Base-by-base conservation (phyloP, 2,113 vertebrate species). In the Sander lucioperca region DNA sequence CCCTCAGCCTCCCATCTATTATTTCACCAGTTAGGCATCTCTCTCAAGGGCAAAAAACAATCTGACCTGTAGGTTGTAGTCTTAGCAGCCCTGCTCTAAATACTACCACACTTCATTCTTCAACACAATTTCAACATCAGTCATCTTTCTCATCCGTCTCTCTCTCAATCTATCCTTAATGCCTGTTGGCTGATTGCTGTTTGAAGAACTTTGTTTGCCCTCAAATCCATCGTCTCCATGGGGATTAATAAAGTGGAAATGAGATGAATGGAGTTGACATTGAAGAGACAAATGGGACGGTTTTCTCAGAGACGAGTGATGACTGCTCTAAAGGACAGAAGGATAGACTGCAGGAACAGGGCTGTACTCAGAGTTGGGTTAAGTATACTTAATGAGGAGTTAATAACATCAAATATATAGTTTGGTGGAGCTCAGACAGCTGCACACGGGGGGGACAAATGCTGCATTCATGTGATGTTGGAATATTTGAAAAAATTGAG, bases 181-280 rank as follows among this genome's bases (percentile, higher is more conserved):
- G 78, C 74, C 78, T 63, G 53, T 72, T 77, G 88, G 83, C 23
- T 50, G 77, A 87, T 70, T 82, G 33, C 66, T 84, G 83, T 81
- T 88, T 73, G 80, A 77, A 86, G 78, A 84, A 88, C 80, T 83
- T 76, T 79, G 74, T 85, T 88, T 77, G 80, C 70, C 47, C 86
- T 82, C 45, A 80, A 72, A 86, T 89, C 87, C 65, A 63, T 71
- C 23, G 43, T 73, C 84, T 90, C 83, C 66, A 66, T 79, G 74
- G 76, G 75, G 82, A 79, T 88, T 89, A 87, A 92, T 76, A 82
- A 83, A 67, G 83, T 59, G 33, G 48, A 79, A 88, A 58, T 68
- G 66, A 74, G 66, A 25, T 66, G 66, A 82, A 85, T 68, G 62
- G 82, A 80, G 73, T 33, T 84, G 89, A 87, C 84, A 87, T 43